Conservation (phyloP, 2,113 vertebrate species). For the Cisticola juncidis region DNA sequence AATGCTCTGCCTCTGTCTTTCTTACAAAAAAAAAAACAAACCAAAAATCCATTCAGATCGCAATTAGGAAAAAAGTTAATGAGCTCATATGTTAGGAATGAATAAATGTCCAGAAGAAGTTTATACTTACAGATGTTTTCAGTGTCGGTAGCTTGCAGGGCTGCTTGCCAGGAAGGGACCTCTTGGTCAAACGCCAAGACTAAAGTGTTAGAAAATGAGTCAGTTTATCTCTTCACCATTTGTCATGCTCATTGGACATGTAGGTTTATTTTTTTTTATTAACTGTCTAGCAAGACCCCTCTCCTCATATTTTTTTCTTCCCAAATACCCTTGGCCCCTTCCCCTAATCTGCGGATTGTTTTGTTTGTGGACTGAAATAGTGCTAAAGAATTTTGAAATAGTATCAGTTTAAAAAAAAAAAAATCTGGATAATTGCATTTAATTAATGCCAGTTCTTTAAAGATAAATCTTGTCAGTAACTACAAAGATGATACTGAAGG, state of each 20-base stretch:
- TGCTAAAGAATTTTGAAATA: not conserved
- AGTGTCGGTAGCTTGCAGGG: slow-evolving; percentile 46
- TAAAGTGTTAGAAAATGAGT: slow-evolving; percentile 58
- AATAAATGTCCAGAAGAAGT: slow-evolving; percentile 65
- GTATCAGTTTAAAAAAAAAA: not conserved
- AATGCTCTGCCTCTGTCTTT: slow-evolving; percentile 30
- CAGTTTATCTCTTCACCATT: slow-evolving; percentile 52
- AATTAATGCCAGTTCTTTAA: slow-evolving; percentile 46
- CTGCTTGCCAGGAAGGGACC: slow-evolving; percentile 2
- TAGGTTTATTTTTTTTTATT: not conserved
- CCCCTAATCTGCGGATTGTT: not conserved
- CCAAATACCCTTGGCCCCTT: rapidly evolving
- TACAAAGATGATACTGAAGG: not conserved
- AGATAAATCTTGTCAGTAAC: slow-evolving; percentile 18
- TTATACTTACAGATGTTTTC: slow-evolving; percentile 73
- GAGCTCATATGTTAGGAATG: slow-evolving; percentile 74
- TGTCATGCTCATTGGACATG: slow-evolving; percentile 18
- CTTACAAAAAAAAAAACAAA: not conserved
- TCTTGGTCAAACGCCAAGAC: slow-evolving; percentile 35
- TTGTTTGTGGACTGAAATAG: not conserved
- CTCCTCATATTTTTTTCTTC: not conserved
- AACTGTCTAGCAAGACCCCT: not conserved
- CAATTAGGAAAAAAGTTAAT: slow-evolving; percentile 70
- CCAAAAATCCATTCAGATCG: not conserved
- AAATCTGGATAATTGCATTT: slow-evolving; percentile 37